Conservation (phyloP, 2,797 vertebrate genomes). For the Botia kubotai region DNA sequence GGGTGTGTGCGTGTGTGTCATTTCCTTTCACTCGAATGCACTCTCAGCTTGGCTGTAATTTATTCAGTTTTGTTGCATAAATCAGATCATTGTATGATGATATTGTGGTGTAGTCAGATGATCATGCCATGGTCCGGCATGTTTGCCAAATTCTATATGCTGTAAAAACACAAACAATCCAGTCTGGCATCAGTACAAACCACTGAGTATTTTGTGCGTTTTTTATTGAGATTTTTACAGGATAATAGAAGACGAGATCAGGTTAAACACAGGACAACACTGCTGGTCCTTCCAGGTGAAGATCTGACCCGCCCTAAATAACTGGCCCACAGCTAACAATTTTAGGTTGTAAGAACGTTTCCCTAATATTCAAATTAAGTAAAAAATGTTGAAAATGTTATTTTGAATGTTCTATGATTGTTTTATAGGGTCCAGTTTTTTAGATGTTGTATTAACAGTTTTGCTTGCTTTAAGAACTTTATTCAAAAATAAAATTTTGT, state of each 20-base stretch:
- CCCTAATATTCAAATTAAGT: too few species aligned
- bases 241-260: conserved; percentile 31
- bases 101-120: not conserved
- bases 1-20: conserved; percentile 25
- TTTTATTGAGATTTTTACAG: not conserved
- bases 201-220: not conserved
- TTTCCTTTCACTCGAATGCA: conserved; percentile 14
- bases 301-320: not conserved
- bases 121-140: not conserved
- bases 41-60: conserved; percentile 41
- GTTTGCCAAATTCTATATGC: not conserved
- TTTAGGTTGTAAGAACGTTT: too few species aligned
- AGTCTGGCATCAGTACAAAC: not conserved
- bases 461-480: too few species aligned
- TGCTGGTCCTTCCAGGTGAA: not conserved
- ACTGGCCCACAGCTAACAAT: not conserved
- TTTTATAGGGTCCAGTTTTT: too few species aligned
- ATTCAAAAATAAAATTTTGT: too few species aligned
- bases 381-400: too few species aligned
- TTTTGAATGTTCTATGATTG: too few species aligned
- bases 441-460: too few species aligned
- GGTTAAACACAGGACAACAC: conserved; percentile 11
- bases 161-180: too few species aligned
- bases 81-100: conserved; percentile 10
- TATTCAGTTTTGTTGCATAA: conserved; percentile 46